Evolutionary conservation across 37 sponge, comb jelly and placozoan genomes (phyloP), one percentile per base, ranked within the genome.

Genomic region (Bolinopsis microptera): DNA sequence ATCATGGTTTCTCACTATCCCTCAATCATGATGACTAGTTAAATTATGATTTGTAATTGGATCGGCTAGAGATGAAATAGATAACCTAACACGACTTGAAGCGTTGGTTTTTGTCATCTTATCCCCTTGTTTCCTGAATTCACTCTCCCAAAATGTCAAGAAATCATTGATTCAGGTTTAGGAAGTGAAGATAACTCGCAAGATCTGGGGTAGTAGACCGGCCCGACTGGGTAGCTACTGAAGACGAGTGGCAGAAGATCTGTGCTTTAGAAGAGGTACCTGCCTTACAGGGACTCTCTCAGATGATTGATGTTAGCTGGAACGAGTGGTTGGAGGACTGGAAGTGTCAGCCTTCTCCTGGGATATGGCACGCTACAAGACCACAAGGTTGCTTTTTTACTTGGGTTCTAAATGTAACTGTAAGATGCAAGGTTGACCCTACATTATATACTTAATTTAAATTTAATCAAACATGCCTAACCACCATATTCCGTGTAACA

Each of bases 351-450:
- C 90, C 90, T 0, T 86, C 90, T 5, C 90, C 90, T 5, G 90
- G 90, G 3, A 86, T 86, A 2, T 86, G 90, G 90, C 90, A 86
- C 39, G 90, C 90, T n/a, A 86, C 90, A 2, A 9, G 61, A 86
- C 36, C 32, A 41, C 33, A 77, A 32, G 80, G 80, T 77, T 70
- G 61, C 61, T 48, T 48, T 48, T 48, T 48, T 48, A 5, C 13
- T 48, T 48, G n/a, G n/a, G n/a, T n/a, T n/a, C n/a, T n/a, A n/a
- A n/a, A n/a, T n/a, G n/a, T n/a, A n/a, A n/a, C n/a, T n/a, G n/a
- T n/a, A n/a, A n/a, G n/a, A n/a, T n/a, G n/a, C n/a, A n/a, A n/a
- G n/a, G n/a, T n/a, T n/a, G n/a, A n/a, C n/a, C n/a, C n/a, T n/a
- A n/a, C n/a, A n/a, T 48, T 13, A 48, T 48, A 5, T 48, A 48